Percentiles rank a stretch among this genome's conserved stretches.
These are phyloP conservation scores for Pipistrellus kuhlii DNA, from an alignment of 2,797 vertebrate genomes.

Conservation along the genomic window DNA sequence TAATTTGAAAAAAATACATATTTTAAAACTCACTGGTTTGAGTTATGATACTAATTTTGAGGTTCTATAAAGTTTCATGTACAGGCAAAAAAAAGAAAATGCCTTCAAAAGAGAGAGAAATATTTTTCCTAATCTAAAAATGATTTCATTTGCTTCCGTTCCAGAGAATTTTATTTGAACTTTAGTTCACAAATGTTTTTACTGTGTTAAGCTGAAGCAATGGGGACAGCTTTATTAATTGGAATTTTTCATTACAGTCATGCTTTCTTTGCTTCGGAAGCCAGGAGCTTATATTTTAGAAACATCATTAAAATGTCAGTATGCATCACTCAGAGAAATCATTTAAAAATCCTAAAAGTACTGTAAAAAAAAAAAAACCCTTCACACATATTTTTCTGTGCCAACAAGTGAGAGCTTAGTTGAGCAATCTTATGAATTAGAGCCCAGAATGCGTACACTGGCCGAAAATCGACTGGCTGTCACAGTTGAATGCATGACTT, in stretches of 20 bases:
- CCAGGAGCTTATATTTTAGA: constrained; percentile 9
- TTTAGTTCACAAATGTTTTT: constrained; percentile 66
- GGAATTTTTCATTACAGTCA: constrained; percentile 46
- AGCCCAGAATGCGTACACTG: neutral
- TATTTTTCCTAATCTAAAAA: constrained; percentile 66
- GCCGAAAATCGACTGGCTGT: neutral
- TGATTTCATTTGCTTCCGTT: constrained; percentile 56
- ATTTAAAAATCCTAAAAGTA: constrained; percentile 60
- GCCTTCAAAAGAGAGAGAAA: neutral
- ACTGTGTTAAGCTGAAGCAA: neutral
- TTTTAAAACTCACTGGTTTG: constrained; percentile 25
- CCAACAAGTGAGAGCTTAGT: neutral
- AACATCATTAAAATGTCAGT: constrained; percentile 60
- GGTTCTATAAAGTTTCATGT: neutral
- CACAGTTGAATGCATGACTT: neutral
- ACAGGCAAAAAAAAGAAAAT: constrained; percentile 45
- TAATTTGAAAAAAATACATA: constrained; percentile 52
- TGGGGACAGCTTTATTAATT: constrained; percentile 37
- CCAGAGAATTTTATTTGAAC: constrained; percentile 51
- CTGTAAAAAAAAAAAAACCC: neutral
- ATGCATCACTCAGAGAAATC: constrained; percentile 45
- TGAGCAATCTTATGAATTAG: neutral
- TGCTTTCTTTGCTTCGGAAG: constrained; percentile 60
- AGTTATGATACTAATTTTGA: constrained; percentile 44
- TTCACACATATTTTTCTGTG: constrained; percentile 26